Evolutionary conservation across 2,888 invertebrate species (phyloP).

Genomic region (Rotaria sp.): DNA sequence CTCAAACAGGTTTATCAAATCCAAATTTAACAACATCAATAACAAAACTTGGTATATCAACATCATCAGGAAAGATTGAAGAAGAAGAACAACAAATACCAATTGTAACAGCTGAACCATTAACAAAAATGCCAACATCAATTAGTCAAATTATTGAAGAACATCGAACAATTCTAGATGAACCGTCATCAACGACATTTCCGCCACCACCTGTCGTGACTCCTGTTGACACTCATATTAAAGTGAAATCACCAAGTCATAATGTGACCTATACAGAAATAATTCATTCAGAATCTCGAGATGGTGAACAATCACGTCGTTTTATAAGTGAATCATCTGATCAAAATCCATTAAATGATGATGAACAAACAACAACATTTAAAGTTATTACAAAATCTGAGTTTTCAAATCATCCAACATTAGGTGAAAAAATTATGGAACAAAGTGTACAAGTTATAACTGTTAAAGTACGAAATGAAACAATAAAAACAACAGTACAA

Average conservation of each 20-base stretch:
- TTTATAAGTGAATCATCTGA: neutral
- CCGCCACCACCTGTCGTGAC: neutral
- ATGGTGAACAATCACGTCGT: slow-evolving; percentile 18
- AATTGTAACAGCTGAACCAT: neutral
- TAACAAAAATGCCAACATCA: neutral
- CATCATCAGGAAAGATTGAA: slow-evolving; percentile 7
- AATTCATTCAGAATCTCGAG: neutral
- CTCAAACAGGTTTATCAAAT: slow-evolving; percentile 24
- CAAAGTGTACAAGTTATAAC: slow-evolving; percentile 27
- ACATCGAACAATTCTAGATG: neutral
- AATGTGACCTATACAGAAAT: slow-evolving; percentile 18
- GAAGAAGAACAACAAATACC: neutral
- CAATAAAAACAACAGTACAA: slow-evolving; percentile 21
- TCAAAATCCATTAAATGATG: neutral
- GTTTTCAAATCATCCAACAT: slow-evolving; percentile 1
- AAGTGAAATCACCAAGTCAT: neutral
- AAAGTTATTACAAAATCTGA: slow-evolving; percentile 26
- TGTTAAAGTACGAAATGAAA: slow-evolving; percentile 25
- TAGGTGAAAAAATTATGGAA: slow-evolving; percentile 2
- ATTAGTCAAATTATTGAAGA: slow-evolving; percentile 15
- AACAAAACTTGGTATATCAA: slow-evolving; percentile 1
- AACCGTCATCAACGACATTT: too few species aligned
- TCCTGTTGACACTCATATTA: neutral
- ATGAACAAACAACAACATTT: slow-evolving; percentile 23
- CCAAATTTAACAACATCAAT: neutral